These are phyloP conservation scores for Halocynthia aurantium DNA, from an alignment of 23 tunicate genomes.

Conservation along the genomic window DNA sequence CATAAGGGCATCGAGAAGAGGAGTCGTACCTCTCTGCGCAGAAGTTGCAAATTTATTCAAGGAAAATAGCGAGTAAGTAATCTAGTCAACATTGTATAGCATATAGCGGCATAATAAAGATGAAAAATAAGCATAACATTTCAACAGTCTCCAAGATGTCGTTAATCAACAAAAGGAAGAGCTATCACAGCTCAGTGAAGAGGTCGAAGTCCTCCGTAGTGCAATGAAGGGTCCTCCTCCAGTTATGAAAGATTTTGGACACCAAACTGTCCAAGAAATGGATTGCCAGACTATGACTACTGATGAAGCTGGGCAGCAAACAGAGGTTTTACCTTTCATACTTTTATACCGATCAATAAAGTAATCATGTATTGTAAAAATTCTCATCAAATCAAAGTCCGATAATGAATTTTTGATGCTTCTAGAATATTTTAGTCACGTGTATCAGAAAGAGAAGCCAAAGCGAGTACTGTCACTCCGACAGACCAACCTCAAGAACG, in stretches of 20 bases:
- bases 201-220: not conserved
- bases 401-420: too few relatives aligned
- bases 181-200: not conserved
- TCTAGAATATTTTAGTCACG: too few relatives aligned
- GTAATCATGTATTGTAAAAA: too few relatives aligned
- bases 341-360: too few relatives aligned
- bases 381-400: too few relatives aligned
- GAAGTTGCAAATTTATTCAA: constrained; percentile 77
- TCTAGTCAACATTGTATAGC: not conserved
- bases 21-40: constrained; percentile 84
- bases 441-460: too few relatives aligned
- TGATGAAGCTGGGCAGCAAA: constrained; percentile 29
- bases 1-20: constrained; percentile 74
- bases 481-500: too few relatives aligned
- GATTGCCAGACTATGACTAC: constrained; percentile 54
- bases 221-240: constrained; percentile 39
- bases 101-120: not conserved
- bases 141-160: constrained; percentile 7
- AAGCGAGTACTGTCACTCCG: too few relatives aligned
- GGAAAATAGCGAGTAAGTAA: constrained; percentile 53
- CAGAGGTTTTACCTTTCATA: constrained; percentile 26
- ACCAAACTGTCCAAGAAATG: constrained; percentile 77
- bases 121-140: not conserved
- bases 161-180: constrained; percentile 2
- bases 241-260: constrained; percentile 29